These are phyloP conservation scores for Hybognathus amarus DNA, from an alignment of 2,797 vertebrate species.

Conservation along the genomic window DNA sequence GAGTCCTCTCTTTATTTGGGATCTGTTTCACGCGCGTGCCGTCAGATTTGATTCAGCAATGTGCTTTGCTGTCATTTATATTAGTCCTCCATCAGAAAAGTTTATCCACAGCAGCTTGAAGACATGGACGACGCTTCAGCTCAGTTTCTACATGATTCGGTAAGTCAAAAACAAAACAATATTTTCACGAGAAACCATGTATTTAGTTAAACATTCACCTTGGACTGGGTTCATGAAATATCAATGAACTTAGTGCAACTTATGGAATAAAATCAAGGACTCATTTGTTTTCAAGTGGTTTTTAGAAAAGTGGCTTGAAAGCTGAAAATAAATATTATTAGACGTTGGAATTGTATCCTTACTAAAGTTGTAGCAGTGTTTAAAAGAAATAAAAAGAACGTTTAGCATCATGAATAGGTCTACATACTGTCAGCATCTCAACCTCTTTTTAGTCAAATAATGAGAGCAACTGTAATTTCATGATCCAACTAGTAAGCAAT, in stretches of 20 bases:
- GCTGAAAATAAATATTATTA: background rate
- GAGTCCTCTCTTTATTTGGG: background rate
- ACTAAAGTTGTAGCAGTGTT: background rate
- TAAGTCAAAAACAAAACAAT: background rate
- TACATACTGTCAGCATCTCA: background rate
- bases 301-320: background rate
- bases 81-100: background rate
- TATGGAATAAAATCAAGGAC: background rate
- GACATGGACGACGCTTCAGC: slow-evolving; percentile 11
- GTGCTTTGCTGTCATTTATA: too few species aligned
- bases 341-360: background rate
- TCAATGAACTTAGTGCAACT: background rate
- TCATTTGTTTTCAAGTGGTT: background rate
- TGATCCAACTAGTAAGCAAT: too few species aligned
- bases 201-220: background rate
- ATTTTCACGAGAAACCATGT: background rate
- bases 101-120: background rate
- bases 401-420: too few species aligned
- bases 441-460: background rate
- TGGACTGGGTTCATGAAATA: background rate
- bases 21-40: slow-evolving; percentile 3
- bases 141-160: slow-evolving; percentile 22
- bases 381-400: too few species aligned
- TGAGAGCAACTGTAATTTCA: too few species aligned
- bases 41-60: slow-evolving; percentile 17